Conservation (phyloP, 2,888 invertebrate genomes). For the Latrodectus elegans region DNA sequence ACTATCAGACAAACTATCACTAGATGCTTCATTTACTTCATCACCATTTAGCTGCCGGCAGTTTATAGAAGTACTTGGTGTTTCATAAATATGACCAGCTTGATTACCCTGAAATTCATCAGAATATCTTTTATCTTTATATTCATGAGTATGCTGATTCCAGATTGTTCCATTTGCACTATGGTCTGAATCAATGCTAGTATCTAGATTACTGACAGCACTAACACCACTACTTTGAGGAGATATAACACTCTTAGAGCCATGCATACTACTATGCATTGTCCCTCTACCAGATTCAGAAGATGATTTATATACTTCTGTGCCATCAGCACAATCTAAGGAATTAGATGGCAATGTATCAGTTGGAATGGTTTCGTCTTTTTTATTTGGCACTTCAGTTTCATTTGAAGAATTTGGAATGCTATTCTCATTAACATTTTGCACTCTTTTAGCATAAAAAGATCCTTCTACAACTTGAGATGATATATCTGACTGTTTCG, state of each 20-base stretch:
- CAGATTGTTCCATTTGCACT: constrained; percentile 62
- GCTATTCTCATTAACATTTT: constrained; percentile 34
- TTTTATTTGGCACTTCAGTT: constrained; percentile 47
- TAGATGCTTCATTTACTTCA: constrained; percentile 55
- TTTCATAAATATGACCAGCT: constrained; percentile 54
- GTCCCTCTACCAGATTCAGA: constrained; percentile 72
- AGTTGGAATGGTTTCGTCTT: constrained; percentile 19
- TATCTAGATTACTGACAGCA: constrained; percentile 70
- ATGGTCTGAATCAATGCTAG: constrained; percentile 72
- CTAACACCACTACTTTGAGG: constrained; percentile 68
- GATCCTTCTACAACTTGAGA: constrained; percentile 28
- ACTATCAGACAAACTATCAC: constrained; percentile 71
- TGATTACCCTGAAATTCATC: constrained; percentile 48
- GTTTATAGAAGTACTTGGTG: constrained; percentile 41
- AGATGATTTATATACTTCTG: constrained; percentile 70
- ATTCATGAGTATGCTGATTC: constrained; percentile 26
- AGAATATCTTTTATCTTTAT: constrained; percentile 33
- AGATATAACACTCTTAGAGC: constrained; percentile 65
- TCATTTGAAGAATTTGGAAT: constrained; percentile 20
- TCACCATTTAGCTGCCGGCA: constrained; percentile 40
- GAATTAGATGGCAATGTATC: constrained; percentile 22
- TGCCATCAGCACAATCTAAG: constrained; percentile 50
- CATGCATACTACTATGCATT: constrained; percentile 70
- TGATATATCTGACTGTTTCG: constrained; percentile 32
- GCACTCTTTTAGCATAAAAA: constrained; percentile 47